Evolutionary conservation across 2,113 vertebrate species (phyloP), one percentile per base, ranked within the genome.

Genomic region (Euleptes europaea): DNA sequence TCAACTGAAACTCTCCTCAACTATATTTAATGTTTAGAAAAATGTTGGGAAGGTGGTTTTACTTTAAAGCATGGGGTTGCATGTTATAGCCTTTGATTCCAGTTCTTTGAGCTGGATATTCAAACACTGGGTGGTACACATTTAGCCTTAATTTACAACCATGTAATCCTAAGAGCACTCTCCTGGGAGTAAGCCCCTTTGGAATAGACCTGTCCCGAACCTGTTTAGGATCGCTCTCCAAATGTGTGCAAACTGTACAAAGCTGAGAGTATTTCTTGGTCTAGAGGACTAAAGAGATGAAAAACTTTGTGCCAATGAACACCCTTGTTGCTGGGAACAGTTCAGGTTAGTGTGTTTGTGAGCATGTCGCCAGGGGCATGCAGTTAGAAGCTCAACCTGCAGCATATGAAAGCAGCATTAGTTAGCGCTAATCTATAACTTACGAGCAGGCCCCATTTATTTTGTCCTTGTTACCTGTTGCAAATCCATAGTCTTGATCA

Each of bases 401-500:
- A 38, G 17, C 63, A 63, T 21, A 21, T n/a, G 28, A 28, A 54
- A 40, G 40, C 15, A 9, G n/a, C 1, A 33, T 81, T 33, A 79
- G 15, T 69, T 31, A 38, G 54, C 4, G 9, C 3, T 38, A 3
- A 57, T 10, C 23, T 5, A 21, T 21, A 70, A 35, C 7, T 14
- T 3, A 5, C 2, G 31, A 72, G 5, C 35, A n/a, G 0, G 0
- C 13, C 15, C 44, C 9, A 1, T 5, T 71, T 79, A 40, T 66
- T 86, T 88, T 17, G n/a, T 66, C 49, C 66, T 70, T 19, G 6
- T 51, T 65, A 88, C 84, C 73, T 94, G 85, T 85, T 88, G 89
- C 69, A 3, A 2, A 3, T 28, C 75, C 65, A 42, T 65, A 71
- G 77, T 31, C 49, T 14, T 0, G 0, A 35, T 6, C 66, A 12